These are phyloP conservation scores for Temnothorax ravouxi DNA, from an alignment of 2,888 invertebrate genomes.

Conservation along the genomic window DNA sequence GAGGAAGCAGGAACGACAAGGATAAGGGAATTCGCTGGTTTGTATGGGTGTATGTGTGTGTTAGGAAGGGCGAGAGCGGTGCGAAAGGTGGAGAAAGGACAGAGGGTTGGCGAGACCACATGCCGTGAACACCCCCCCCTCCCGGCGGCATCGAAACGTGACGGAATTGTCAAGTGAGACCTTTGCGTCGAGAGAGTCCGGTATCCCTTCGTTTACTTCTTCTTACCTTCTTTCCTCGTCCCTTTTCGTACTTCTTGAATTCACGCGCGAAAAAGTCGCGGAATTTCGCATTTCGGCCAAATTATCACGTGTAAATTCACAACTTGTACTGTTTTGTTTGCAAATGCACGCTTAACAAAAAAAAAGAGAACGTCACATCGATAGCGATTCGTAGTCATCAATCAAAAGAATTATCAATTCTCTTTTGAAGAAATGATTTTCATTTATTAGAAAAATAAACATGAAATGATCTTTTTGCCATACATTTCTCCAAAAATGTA, in stretches of 20 bases:
- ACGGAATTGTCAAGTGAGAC: slow-evolving; percentile 76
- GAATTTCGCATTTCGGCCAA: slow-evolving; percentile 24
- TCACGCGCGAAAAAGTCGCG: slow-evolving; percentile 10
- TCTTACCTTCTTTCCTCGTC: slow-evolving; percentile 23
- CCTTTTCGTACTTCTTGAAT: slow-evolving; percentile 37
- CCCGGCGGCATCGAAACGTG: slow-evolving; percentile 79
- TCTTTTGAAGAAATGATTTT: not conserved
- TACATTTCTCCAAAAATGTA: not conserved
- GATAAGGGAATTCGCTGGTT: slow-evolving; percentile 16
- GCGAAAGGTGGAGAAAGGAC: slow-evolving; percentile 64
- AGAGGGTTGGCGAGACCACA: slow-evolving; percentile 80
- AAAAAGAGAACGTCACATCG: not conserved
- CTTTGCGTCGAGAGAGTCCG: slow-evolving; percentile 33
- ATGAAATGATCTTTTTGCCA: no score
- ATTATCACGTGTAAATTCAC: slow-evolving; percentile 27
- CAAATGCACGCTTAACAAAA: not conserved
- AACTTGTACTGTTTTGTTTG: not conserved
- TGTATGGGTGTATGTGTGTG: not conserved
- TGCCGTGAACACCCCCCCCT: slow-evolving; percentile 80
- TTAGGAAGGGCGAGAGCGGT: slow-evolving; percentile 34
- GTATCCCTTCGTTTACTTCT: slow-evolving; percentile 30
- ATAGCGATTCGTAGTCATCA: not conserved
- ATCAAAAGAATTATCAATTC: not conserved
- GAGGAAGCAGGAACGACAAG: slow-evolving; percentile 34
- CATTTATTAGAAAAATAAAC: not conserved